Conservation (phyloP, 2,113 vertebrate genomes). For the Trematomus loennbergii region DNA sequence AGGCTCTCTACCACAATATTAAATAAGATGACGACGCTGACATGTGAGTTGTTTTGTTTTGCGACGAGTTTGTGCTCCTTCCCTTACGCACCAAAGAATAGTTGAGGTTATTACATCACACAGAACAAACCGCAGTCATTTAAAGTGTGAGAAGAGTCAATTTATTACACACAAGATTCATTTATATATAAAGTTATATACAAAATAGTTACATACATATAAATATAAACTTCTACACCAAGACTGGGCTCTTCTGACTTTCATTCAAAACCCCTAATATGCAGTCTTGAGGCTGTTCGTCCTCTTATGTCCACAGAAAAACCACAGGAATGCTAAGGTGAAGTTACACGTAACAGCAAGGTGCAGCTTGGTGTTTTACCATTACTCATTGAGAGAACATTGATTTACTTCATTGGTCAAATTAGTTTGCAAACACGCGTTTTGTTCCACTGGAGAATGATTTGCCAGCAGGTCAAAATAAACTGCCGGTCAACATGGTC, state of each 20-base stretch:
- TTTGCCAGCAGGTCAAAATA: not conserved
- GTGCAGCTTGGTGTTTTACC: conserved; percentile 1
- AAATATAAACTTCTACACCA: conserved; percentile 61
- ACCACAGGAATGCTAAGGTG: conserved; percentile 53
- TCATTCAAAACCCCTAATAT: conserved; percentile 6
- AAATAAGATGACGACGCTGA: conserved; percentile 10
- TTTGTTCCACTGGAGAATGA: not conserved
- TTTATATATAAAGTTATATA: conserved; percentile 61
- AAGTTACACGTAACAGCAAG: conserved; percentile 17
- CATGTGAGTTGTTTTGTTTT: not conserved
- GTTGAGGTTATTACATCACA: not conserved
- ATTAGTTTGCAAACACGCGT: not conserved
- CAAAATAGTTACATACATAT: conserved; percentile 63
- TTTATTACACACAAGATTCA: conserved; percentile 65
- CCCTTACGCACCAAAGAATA: conserved; percentile 22
- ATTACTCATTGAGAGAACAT: not conserved
- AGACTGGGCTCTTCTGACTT: conserved; percentile 5
- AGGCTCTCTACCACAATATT: conserved; percentile 23
- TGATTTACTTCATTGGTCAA: not conserved
- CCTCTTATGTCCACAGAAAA: conserved; percentile 32
- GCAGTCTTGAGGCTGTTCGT: conserved; percentile 60
- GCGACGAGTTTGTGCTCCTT: conserved; percentile 6
- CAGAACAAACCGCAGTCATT: not conserved
- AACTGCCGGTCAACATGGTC: not conserved
- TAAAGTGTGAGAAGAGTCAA: conserved; percentile 39